Evolutionary conservation across 1,140 invertebrate genomes (phyloP).

Genomic region (Antheraea mylitta): DNA sequence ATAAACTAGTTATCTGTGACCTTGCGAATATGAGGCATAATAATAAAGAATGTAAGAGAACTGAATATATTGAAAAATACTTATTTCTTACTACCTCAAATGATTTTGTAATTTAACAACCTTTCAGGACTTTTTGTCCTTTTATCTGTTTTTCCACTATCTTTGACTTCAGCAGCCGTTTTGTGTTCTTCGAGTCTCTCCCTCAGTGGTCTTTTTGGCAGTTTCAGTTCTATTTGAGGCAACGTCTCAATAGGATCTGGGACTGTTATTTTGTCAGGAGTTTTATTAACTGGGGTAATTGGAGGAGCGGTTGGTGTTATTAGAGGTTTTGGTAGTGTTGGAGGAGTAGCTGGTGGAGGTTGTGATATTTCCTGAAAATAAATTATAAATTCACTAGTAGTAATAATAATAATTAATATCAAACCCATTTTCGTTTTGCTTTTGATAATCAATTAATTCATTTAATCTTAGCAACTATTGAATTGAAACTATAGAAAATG

Average conservation of each 20-base stretch:
- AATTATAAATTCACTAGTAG: neutral
- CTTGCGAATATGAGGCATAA: neutral
- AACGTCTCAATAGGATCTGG: slow-evolving; percentile 44
- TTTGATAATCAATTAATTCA: too few species aligned
- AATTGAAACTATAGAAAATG: too few species aligned
- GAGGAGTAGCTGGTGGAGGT: slow-evolving; percentile 49
- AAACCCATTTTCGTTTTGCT: too few species aligned
- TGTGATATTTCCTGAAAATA: slow-evolving; percentile 60
- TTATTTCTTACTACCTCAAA: slow-evolving; percentile 60
- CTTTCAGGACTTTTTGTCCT: slow-evolving; percentile 60
- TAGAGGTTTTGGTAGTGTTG: slow-evolving; percentile 24
- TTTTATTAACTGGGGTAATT: slow-evolving; percentile 8
- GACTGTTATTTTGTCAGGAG: neutral
- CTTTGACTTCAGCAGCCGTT: slow-evolving; percentile 35
- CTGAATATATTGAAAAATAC: neutral
- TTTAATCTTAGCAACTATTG: too few species aligned
- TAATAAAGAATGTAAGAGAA: neutral
- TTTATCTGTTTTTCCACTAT: slow-evolving; percentile 31
- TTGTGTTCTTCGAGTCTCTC: slow-evolving; percentile 57
- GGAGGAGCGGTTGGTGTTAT: slow-evolving; percentile 19
- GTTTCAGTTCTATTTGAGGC: slow-evolving; percentile 72
- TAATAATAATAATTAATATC: too few species aligned
- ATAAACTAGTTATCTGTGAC: neutral
- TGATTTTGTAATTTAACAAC: slow-evolving; percentile 61
- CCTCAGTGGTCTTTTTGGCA: slow-evolving; percentile 72